phyloP scores from a whole-genome alignment of 1,140 invertebrate genomes.

The Drosophila sulfurigaster region DNA sequence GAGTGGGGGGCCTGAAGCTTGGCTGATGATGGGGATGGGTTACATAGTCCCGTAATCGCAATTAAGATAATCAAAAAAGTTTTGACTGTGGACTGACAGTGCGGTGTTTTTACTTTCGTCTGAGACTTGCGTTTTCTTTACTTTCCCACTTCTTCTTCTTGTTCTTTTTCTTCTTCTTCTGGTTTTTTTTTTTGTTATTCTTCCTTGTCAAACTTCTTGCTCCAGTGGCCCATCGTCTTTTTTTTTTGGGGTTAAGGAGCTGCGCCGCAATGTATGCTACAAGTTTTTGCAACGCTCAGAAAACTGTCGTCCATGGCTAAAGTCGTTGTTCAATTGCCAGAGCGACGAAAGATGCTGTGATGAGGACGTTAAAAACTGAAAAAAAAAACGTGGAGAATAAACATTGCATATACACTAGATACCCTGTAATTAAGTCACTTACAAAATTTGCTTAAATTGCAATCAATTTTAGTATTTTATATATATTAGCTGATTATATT shows the following conservation, averaged over 20 bases:
- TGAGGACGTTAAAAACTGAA: constrained; percentile 24
- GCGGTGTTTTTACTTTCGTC: constrained; percentile 72
- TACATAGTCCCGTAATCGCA: constrained; percentile 68
- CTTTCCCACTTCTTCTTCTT: constrained; percentile 6
- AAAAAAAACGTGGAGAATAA: constrained; percentile 6
- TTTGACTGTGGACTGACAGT: constrained; percentile 78
- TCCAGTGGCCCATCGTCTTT: constrained; percentile 2
- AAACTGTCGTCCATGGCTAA: constrained; percentile 42
- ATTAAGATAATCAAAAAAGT: constrained; percentile 84
- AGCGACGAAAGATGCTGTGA: constrained; percentile 11
- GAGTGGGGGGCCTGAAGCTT: not conserved
- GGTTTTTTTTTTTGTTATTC: not conserved
- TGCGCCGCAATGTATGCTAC: constrained; percentile 45
- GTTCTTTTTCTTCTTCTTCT: not conserved
- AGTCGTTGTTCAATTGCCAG: constrained; percentile 43
- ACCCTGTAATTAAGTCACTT: no score
- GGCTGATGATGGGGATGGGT: constrained; percentile 1
- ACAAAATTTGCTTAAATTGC: no score
- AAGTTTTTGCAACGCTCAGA: constrained; percentile 51
- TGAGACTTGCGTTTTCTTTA: constrained; percentile 44
- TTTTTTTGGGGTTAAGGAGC: constrained; percentile 17
- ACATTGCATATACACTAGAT: not conserved
- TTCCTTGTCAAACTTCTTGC: constrained; percentile 22
- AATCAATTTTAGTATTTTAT: no score
- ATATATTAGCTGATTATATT: no score